A percentile compares a stretch with the other conserved stretches of the same genome.
Conservation (phyloP, 2,888 invertebrate species). For the Drosophila dives region DNA sequence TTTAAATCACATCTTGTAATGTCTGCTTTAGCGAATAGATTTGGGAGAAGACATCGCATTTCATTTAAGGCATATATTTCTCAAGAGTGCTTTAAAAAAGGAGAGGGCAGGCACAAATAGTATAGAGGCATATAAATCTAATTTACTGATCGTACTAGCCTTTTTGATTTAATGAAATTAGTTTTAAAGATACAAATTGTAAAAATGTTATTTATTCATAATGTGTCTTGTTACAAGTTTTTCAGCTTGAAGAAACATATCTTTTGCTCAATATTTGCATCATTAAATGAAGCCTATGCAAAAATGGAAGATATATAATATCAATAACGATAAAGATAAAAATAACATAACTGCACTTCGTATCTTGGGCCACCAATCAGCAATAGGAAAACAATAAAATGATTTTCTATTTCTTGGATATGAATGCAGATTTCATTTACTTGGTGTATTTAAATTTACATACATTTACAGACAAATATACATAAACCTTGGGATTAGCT, state of each 20-base stretch:
- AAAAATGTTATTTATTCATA: neutral
- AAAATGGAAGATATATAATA: neutral
- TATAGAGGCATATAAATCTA: neutral
- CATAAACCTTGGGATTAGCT: neutral
- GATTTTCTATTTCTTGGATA: neutral
- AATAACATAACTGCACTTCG: neutral
- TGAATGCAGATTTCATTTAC: neutral
- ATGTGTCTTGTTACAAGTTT: neutral
- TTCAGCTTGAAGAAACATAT: neutral
- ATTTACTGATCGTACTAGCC: neutral
- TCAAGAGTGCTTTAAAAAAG: neutral
- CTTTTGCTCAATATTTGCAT: neutral
- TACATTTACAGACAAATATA: neutral
- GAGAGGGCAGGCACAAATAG: neutral
- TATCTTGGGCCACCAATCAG: neutral
- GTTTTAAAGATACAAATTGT: neutral
- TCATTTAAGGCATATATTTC: neutral
- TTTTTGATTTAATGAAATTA: neutral
- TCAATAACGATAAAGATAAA: neutral
- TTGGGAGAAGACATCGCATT: neutral
- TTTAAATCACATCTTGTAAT: constrained; percentile 13
- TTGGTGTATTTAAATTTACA: neutral
- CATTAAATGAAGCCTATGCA: neutral
- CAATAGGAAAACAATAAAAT: neutral
- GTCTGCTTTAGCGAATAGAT: neutral